These are phyloP conservation scores for Oncorhynchus mykiss DNA, from an alignment of 2,113 vertebrate genomes.

Conservation along the genomic window DNA sequence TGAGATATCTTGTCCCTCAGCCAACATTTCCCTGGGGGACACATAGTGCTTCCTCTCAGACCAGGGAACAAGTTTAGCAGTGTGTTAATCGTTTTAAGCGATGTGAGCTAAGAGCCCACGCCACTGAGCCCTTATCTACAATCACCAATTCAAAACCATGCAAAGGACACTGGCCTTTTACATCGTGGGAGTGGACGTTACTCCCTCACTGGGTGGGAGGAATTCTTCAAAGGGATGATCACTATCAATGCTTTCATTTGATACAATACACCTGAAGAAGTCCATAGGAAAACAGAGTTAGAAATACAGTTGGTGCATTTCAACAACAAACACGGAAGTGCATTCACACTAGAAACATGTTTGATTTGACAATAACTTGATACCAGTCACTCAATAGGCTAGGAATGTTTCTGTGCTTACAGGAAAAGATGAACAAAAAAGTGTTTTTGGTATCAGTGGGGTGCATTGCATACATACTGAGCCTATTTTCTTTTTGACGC, in stretches of 20 bases:
- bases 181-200: neutral
- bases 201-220: neutral
- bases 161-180: neutral
- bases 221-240: neutral
- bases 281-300: neutral
- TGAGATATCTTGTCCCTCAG: conserved; percentile 59
- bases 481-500: neutral
- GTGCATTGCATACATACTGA: neutral
- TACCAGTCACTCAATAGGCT: neutral
- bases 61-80: conserved; percentile 27
- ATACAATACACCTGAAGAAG: neutral
- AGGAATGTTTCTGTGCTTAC: neutral
- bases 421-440: neutral
- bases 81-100: conserved; percentile 39
- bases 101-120: conserved; percentile 24
- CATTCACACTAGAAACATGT: neutral
- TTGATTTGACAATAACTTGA: conserved; percentile 1
- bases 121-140: neutral
- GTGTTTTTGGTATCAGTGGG: conserved; percentile 14
- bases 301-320: neutral
- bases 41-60: conserved; percentile 58
- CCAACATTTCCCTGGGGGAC: conserved; percentile 54
- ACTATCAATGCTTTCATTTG: neutral
- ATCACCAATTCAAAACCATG: neutral
- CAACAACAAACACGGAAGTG: neutral